Conservation (phyloP, 2,113 vertebrate genomes). For the Raja brachyura region DNA sequence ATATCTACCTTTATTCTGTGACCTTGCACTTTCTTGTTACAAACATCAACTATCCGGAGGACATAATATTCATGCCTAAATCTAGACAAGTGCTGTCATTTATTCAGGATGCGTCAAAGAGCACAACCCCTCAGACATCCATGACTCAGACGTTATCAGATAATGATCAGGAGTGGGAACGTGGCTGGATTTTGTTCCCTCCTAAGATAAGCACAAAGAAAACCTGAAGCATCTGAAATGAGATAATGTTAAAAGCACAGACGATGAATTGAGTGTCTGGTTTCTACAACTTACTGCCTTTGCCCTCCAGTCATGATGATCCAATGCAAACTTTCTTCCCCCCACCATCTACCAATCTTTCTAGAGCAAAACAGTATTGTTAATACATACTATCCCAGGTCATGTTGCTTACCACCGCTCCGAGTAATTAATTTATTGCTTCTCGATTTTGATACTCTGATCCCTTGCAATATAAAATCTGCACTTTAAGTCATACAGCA, state of each 20-base stretch:
- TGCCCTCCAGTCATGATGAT: neutral
- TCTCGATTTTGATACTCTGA: no score
- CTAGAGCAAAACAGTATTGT: neutral
- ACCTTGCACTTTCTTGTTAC: neutral
- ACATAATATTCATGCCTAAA: neutral
- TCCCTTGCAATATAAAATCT: no score
- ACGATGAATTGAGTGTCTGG: neutral
- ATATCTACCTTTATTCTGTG: neutral
- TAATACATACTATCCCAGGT: neutral
- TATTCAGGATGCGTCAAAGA: neutral
- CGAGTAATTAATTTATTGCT: neutral
- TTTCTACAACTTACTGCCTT: neutral
- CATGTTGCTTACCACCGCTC: neutral
- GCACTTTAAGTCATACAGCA: no score
- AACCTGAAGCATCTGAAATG: neutral
- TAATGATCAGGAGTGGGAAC: neutral
- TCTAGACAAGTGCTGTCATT: neutral
- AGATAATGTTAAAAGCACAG: neutral
- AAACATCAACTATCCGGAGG: neutral
- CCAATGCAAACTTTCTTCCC: neutral
- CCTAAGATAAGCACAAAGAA: neutral
- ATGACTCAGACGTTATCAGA: constrained; percentile 2
- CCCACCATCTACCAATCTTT: neutral
- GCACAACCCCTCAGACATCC: no score
- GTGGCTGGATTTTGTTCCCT: neutral